Evolutionary conservation across 2,113 vertebrate genomes (phyloP), one percentile per base, ranked within the genome.

Genomic region (Hystrix cristata): DNA sequence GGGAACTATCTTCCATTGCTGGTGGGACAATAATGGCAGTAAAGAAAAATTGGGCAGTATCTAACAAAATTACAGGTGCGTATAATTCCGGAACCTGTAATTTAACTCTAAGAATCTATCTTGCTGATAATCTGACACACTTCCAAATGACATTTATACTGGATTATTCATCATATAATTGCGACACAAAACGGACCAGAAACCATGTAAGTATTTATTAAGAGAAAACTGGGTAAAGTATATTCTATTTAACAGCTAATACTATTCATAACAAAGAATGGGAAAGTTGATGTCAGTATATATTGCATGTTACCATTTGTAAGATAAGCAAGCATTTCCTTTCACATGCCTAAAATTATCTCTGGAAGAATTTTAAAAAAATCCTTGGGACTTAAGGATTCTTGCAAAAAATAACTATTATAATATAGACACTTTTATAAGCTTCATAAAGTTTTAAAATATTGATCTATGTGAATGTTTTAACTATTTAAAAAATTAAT

Each of bases 281-380:
- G 67, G 29, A 48, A 81, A 64, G 3, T n/a, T 34, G 7, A 55
- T 62, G 79, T 53, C 43, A 81, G 11, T 38, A 60, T 46, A 4
- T 12, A 90, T 51, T 80, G 74, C 12, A 83, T 59, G 19, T 4
- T 83, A 59, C 2, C 27, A 59, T 64, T 34, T 86, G 5, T 46
- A 23, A 31, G 34, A 69, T 78, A 82, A 91, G 4, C 7, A 83
- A 48, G 4, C 1, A 78, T 85, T 97, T 91, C 43, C 34, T 86
- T 94, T 96, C 31, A 91, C 67, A 51, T 62, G 18, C 4, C 86
- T 87, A 69, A 48, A 90, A 72, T 91, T 53, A 57, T 87, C 16
- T 89, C 67, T 85, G 13, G 10, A 91, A 95, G 13, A 38, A 46
- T 72, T 90, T 90, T 14, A 16, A 64, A 18, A 55, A 38, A 25